Conservation (phyloP, 2,888 invertebrate species). For the Cosmorhoe ocellata region DNA sequence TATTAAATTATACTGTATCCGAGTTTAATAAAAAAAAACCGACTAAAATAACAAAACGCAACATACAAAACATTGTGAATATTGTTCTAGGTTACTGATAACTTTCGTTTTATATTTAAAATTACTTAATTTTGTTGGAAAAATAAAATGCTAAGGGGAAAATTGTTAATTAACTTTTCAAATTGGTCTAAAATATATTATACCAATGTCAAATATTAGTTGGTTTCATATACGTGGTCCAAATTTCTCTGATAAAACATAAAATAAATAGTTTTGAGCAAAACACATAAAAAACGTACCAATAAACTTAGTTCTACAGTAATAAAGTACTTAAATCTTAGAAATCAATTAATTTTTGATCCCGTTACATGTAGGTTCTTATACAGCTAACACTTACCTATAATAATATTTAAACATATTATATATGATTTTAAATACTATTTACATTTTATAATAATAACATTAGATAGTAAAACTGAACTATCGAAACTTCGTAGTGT, state of each 20-base stretch:
- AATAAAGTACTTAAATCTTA: too few relatives aligned
- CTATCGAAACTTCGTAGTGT: slow-evolving; percentile 81
- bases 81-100: too few relatives aligned
- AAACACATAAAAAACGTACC: not conserved
- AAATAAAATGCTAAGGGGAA: too few relatives aligned
- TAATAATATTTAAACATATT: slow-evolving; percentile 42
- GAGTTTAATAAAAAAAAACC: too few relatives aligned
- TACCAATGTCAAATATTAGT: not conserved
- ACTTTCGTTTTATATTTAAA: too few relatives aligned
- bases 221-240: slow-evolving; percentile 15
- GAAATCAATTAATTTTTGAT: slow-evolving; percentile 51
- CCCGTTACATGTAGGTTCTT: slow-evolving; percentile 62
- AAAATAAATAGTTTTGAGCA: not conserved
- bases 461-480: slow-evolving; percentile 73
- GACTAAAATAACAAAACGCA: too few relatives aligned
- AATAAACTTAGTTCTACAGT: too few relatives aligned
- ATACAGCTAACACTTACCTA: slow-evolving; percentile 5
- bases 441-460: slow-evolving; percentile 62
- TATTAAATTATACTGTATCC: too few relatives aligned
- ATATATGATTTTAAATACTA: slow-evolving; percentile 49
- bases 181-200: not conserved
- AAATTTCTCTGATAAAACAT: slow-evolving; percentile 1
- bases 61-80: too few relatives aligned
- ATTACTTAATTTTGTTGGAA: too few relatives aligned
- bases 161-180: not conserved